phyloP scores from a whole-genome alignment of 2,888 invertebrate species.

The Sarcophaga caerulescens region DNA sequence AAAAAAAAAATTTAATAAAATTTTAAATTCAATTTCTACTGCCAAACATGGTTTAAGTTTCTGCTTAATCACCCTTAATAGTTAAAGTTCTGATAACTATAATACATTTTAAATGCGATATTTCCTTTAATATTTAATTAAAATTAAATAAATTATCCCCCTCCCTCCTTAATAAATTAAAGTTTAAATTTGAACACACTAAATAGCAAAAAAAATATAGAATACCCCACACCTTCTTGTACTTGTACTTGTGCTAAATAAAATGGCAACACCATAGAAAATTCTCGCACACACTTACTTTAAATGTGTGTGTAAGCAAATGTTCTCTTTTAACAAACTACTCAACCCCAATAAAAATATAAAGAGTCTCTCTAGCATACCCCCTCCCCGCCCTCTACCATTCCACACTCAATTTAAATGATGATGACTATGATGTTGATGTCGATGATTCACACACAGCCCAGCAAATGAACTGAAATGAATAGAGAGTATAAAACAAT shows the following conservation, averaged over 20 bases:
- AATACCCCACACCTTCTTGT: background rate
- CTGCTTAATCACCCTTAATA: background rate
- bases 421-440: constrained; percentile 36
- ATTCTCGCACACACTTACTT: background rate
- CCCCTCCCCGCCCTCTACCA: background rate
- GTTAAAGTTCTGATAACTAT: background rate
- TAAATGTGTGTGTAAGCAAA: background rate
- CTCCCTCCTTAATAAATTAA: background rate
- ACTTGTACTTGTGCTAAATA: background rate
- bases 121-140: background rate
- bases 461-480: constrained; percentile 78
- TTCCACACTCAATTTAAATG: background rate
- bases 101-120: background rate
- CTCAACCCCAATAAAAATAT: constrained; percentile 65
- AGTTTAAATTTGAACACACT: background rate
- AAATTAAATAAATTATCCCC: background rate
- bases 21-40: background rate
- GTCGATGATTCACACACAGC: constrained; percentile 77
- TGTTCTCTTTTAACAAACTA: constrained; percentile 44
- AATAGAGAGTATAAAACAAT: constrained; percentile 70
- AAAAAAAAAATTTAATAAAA: no score
- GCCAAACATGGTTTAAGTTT: background rate
- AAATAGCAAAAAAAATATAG: background rate
- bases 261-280: constrained; percentile 1
- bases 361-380: constrained; percentile 11